Conservation (phyloP, 2,797 vertebrate species). For the Leptoclinus maculatus region DNA sequence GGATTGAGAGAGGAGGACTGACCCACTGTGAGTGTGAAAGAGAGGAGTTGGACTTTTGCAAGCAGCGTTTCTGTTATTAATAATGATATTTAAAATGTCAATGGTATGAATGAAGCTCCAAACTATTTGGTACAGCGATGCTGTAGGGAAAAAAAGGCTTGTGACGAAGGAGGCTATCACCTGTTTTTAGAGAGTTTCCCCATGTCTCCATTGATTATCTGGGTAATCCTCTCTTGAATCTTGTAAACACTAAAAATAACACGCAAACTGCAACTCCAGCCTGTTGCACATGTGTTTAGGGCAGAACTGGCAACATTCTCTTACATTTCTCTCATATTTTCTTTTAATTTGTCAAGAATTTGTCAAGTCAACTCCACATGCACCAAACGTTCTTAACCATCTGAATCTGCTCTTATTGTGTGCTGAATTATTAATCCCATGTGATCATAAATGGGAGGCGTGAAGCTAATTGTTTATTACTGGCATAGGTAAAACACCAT, state of each 20-base stretch:
- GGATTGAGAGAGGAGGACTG: too few relatives aligned
- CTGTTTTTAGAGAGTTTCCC: too few relatives aligned
- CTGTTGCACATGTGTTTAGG: background rate
- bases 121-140: background rate
- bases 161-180: background rate
- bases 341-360: background rate
- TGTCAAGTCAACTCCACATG: background rate
- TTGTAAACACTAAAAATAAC: background rate
- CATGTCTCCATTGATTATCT: background rate
- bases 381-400: background rate
- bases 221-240: background rate
- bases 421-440: background rate
- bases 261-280: background rate
- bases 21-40: too few relatives aligned
- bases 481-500: background rate
- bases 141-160: background rate
- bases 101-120: background rate
- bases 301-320: background rate
- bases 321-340: background rate
- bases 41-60: too few relatives aligned
- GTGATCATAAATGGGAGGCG: background rate
- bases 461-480: background rate
- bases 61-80: too few relatives aligned
- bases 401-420: background rate
- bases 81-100: background rate